phyloP scores from a whole-genome alignment of 2,113 vertebrate species.

The Sprattus sprattus region DNA sequence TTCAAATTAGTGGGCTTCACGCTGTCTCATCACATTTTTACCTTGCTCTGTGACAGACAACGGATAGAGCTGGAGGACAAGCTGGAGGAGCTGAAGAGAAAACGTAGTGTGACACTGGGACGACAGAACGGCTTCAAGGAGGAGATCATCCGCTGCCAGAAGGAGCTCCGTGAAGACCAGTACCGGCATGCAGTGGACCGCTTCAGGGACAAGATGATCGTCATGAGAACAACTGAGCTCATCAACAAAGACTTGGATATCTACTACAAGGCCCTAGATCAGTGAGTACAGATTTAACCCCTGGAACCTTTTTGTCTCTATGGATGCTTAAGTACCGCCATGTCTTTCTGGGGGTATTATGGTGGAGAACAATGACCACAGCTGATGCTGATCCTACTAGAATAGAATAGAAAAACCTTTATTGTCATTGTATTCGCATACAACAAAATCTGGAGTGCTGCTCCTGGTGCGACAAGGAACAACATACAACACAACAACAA shows the following conservation, averaged over 20 bases:
- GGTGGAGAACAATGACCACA: too few species aligned
- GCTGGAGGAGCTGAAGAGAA: slow-evolving; percentile 87
- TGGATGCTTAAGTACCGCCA: too few species aligned
- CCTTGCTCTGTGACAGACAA: slow-evolving; percentile 69
- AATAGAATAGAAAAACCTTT: too few species aligned
- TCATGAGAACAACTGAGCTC: slow-evolving; percentile 93
- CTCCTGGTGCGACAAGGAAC: too few species aligned
- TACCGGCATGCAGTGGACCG: slow-evolving; percentile 87
- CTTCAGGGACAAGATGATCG: slow-evolving; percentile 92
- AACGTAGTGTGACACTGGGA: slow-evolving; percentile 81
- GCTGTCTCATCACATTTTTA: background rate
- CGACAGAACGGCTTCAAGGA: slow-evolving; percentile 93
- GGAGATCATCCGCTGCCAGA: slow-evolving; percentile 86
- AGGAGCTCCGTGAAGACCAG: slow-evolving; percentile 86
- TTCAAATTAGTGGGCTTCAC: too few species aligned
- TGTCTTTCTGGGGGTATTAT: too few species aligned
- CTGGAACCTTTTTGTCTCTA: background rate
- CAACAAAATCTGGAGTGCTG: too few species aligned
- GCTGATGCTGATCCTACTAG: too few species aligned
- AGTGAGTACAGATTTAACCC: slow-evolving; percentile 75
- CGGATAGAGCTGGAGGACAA: slow-evolving; percentile 77
- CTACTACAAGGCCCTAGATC: slow-evolving; percentile 96
- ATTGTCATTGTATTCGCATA: too few species aligned
- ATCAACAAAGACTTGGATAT: slow-evolving; percentile 92
- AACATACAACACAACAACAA: too few species aligned